These are phyloP conservation scores for Anableps anableps DNA, from an alignment of 2,797 vertebrate genomes.

Conservation along the genomic window DNA sequence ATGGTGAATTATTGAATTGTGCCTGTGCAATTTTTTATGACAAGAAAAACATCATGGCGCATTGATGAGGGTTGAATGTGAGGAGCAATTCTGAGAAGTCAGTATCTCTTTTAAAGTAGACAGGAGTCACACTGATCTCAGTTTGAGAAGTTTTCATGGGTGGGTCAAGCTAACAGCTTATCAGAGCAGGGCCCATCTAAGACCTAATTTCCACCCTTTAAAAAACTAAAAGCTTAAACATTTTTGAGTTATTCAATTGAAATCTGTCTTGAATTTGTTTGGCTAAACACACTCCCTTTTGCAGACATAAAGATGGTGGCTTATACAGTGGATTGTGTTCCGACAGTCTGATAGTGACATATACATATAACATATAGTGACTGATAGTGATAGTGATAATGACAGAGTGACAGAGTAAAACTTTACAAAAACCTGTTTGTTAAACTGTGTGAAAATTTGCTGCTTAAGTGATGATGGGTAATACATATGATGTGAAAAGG, in stretches of 20 bases:
- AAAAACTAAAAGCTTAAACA: not conserved
- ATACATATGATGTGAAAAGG: too few relatives aligned
- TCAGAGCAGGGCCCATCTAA: not conserved
- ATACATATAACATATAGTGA: too few relatives aligned
- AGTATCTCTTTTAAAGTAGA: not conserved
- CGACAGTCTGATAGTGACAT: not conserved
- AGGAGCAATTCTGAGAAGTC: not conserved
- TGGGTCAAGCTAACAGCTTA: not conserved
- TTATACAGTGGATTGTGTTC: not conserved
- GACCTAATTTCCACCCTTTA: not conserved
- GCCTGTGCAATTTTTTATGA: constrained; percentile 16
- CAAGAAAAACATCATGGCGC: constrained; percentile 12
- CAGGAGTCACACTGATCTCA: not conserved
- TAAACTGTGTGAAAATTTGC: not conserved
- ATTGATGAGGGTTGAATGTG: constrained; percentile 14
- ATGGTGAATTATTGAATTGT: constrained; percentile 32
- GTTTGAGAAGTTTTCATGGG: not conserved
- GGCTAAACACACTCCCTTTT: not conserved
- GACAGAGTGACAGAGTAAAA: not conserved
- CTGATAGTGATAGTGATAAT: too few relatives aligned
- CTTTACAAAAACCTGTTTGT: not conserved
- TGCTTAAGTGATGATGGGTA: not conserved
- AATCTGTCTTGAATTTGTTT: not conserved
- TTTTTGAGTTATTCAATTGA: not conserved
- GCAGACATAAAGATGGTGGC: not conserved